These are phyloP conservation scores for Eremobia ochroleuca DNA, from an alignment of 2,888 invertebrate genomes.

Conservation along the genomic window DNA sequence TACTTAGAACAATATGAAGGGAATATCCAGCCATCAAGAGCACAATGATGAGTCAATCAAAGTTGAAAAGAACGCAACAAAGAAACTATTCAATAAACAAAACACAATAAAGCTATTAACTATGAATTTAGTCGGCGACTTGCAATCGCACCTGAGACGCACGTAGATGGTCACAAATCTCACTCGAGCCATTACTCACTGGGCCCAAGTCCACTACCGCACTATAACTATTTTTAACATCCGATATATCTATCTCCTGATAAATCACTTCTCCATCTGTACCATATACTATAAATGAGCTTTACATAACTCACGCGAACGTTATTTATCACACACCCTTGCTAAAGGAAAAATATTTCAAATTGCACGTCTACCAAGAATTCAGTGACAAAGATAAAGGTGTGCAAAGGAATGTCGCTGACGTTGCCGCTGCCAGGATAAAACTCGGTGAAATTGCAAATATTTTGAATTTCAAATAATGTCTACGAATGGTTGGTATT, in stretches of 20 bases:
- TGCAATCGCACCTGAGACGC: neutral
- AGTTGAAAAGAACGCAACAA: slow-evolving; percentile 3
- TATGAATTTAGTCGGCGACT: slow-evolving; percentile 32
- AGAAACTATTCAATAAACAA: slow-evolving; percentile 27
- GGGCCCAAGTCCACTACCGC: slow-evolving; percentile 33
- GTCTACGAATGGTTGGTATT: slow-evolving; percentile 66
- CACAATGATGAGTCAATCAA: slow-evolving; percentile 24
- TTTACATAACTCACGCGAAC: slow-evolving; percentile 52
- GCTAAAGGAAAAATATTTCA: slow-evolving; percentile 66
- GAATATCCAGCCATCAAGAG: slow-evolving; percentile 26
- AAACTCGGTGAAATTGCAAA: slow-evolving; percentile 70
- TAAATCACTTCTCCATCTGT: slow-evolving; percentile 55
- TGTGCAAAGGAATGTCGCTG: slow-evolving; percentile 67
- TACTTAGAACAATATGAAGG: slow-evolving; percentile 17
- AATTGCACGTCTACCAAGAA: slow-evolving; percentile 64
- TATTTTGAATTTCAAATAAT: slow-evolving; percentile 71
- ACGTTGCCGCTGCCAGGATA: slow-evolving; percentile 59
- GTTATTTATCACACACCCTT: slow-evolving; percentile 61
- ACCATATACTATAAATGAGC: slow-evolving; percentile 51
- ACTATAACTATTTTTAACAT: slow-evolving; percentile 58
- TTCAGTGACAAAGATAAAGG: slow-evolving; percentile 69
- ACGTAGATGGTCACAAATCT: slow-evolving; percentile 46
- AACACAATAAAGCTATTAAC: slow-evolving; percentile 26
- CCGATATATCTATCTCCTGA: slow-evolving; percentile 51
- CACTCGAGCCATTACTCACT: slow-evolving; percentile 41